Evolutionary conservation across 2,113 vertebrate species (phyloP), one percentile per base, ranked within the genome.

Genomic region (Noctilio leporinus): DNA sequence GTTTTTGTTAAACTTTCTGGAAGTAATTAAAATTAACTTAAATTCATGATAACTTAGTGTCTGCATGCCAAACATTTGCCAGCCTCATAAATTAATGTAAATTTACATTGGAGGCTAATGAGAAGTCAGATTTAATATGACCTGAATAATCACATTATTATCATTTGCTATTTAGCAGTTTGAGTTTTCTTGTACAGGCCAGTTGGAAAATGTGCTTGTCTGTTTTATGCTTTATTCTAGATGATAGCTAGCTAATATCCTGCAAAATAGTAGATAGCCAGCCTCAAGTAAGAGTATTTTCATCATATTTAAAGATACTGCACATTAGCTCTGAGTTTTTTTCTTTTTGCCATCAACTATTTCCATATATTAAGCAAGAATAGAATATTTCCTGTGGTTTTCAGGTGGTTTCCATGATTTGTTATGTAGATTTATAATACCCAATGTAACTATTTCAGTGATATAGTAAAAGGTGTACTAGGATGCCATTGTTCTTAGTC

Each of bases 361-460:
- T 93, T 97, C 75, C 92, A 95, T 82, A 95, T 92, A 94, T 90
- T 96, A 78, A 87, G 78, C 35, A 62, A 93, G 53, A 85, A 83
- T 43, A 86, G 33, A 69, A 45, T 85, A 77, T 85, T 97, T 96
- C 95, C 93, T 85, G 70, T 97, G 86, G 95, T 65, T 95, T 97
- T 93, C 90, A 96, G 96, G 97, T 97, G 95, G 59, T 97, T 97
- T 96, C 97, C 97, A 95, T 77, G 76, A 93, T 82, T 77, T 96
- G 93, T 86, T 92, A 92, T 87, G 95, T 69, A 91, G 95, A 95
- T 95, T 97, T 96, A 95, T 83, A 78, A 59, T 64, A 70, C 35
- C 70, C 72, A 85, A 62, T 59, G 85, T 91, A 96, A 96, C 85
- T 80, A 70, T 90, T 72, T 96, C 92, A 80, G 67, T 73, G 67